These are phyloP conservation scores for Amblyopsis hoosieri DNA, from an alignment of 2,797 vertebrate species.

Conservation along the genomic window DNA sequence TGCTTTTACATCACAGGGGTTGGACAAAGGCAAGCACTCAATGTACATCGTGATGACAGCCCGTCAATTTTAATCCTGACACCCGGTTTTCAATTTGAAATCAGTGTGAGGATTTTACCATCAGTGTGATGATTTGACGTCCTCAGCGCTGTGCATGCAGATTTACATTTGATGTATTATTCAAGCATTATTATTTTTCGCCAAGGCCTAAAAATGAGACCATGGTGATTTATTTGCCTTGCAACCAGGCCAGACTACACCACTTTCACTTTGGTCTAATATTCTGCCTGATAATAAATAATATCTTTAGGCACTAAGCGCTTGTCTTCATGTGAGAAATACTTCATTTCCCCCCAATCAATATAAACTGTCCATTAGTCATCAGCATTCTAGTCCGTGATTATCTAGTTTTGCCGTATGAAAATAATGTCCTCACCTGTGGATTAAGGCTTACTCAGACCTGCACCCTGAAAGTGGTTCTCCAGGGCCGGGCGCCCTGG, in stretches of 20 bases:
- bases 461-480: slow-evolving; percentile 60
- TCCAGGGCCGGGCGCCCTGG: slow-evolving; percentile 49
- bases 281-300: no score
- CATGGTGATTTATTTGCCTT: not conserved
- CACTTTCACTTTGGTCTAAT: no score
- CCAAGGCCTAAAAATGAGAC: not conserved
- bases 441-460: slow-evolving; percentile 54
- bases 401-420: slow-evolving; percentile 16
- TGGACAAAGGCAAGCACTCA: slow-evolving; percentile 33
- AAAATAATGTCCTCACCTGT: slow-evolving; percentile 47
- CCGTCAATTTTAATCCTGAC: slow-evolving; percentile 25
- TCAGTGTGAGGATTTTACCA: not conserved
- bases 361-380: slow-evolving; percentile 21
- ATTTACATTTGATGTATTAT: slow-evolving; percentile 20
- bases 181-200: not conserved
- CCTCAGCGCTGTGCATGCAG: slow-evolving; percentile 16
- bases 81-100: slow-evolving; percentile 30
- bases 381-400: slow-evolving; percentile 2
- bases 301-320: not conserved
- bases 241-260: not conserved
- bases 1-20: slow-evolving; percentile 54
- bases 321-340: slow-evolving; percentile 2
- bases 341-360: not conserved
- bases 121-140: slow-evolving; percentile 9
- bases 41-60: slow-evolving; percentile 27